A percentile compares a stretch with the other conserved stretches of the same genome.
Evolutionary conservation across 2,888 invertebrate genomes (phyloP).

Genomic region (Exocentrus adspersus): DNA sequence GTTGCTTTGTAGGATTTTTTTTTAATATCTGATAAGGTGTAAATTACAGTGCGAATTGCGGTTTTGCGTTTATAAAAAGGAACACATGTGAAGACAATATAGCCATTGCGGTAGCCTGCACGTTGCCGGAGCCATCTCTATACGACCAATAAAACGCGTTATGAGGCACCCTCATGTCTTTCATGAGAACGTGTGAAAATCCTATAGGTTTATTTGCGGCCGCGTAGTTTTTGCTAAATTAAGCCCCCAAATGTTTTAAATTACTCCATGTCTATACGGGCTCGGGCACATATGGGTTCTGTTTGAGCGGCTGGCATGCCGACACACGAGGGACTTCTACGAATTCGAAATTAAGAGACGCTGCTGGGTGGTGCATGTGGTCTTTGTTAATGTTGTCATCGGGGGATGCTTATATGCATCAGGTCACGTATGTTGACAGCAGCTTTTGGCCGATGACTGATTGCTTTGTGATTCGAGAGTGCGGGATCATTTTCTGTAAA

Average conservation of each 20-base stretch:
- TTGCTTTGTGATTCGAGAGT: not conserved
- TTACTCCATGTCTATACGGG: conserved; percentile 17
- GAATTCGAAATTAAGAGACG: conserved; percentile 31
- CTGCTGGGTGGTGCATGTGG: conserved; percentile 21
- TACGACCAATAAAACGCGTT: not conserved
- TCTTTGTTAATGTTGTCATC: conserved; percentile 23
- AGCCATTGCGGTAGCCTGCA: too few relatives aligned
- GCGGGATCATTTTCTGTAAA: too few relatives aligned
- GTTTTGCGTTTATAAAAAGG: too few relatives aligned
- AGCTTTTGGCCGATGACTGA: conserved; percentile 10
- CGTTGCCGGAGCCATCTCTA: not conserved
- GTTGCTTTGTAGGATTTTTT: too few relatives aligned
- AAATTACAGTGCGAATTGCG: too few relatives aligned
- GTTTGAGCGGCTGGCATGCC: conserved; percentile 26
- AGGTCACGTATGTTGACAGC: conserved; percentile 21
- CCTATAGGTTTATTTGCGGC: conserved; percentile 6
- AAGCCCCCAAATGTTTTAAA: conserved; percentile 19
- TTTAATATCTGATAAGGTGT: too few relatives aligned
- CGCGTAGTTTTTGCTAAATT: conserved; percentile 18
- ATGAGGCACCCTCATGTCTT: not conserved
- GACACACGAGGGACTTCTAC: conserved; percentile 26
- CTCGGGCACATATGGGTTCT: conserved; percentile 27
- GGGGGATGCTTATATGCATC: conserved; percentile 18
- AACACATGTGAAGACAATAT: too few relatives aligned
- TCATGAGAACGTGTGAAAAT: conserved; percentile 3